Evolutionary conservation across 2,888 invertebrate genomes (phyloP).

Genomic region (Eucriotettix oculatus): DNA sequence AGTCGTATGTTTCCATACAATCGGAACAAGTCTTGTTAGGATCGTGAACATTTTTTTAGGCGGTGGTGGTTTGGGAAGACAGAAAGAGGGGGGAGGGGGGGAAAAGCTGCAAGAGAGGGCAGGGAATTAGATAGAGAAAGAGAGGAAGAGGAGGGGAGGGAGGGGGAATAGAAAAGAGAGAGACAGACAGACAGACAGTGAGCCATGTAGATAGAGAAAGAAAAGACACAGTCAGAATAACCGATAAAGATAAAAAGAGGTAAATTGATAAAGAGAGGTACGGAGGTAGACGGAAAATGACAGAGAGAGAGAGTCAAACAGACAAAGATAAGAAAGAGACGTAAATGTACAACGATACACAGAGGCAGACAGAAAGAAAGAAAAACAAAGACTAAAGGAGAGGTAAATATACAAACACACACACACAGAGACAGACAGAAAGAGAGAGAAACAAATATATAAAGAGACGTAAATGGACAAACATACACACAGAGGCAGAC

Average conservation of each 20-base stretch:
- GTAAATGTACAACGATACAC: background rate
- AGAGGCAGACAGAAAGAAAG: background rate
- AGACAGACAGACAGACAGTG: background rate
- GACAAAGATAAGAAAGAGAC: conserved; percentile 3
- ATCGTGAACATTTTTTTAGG: too few relatives aligned
- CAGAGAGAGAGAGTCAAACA: background rate
- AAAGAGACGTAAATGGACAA: background rate
- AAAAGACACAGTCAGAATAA: background rate
- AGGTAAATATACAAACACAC: too few relatives aligned
- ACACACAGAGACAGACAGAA: background rate
- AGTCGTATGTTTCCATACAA: too few relatives aligned
- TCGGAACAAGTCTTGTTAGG: too few relatives aligned
- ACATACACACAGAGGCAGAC: background rate
- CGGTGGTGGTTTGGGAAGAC: too few relatives aligned
- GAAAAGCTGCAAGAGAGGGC: background rate
- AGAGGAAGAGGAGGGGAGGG: background rate
- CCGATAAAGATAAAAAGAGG: background rate
- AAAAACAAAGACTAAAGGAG: background rate
- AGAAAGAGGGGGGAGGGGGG: conserved; percentile 1
- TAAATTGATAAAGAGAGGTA: background rate
- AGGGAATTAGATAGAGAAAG: background rate
- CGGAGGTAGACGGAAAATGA: background rate
- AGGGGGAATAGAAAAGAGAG: too few relatives aligned
- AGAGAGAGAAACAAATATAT: background rate
- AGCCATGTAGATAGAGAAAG: background rate